Percentiles rank a stretch among this genome's conserved stretches.
Conservation (phyloP, 1,140 invertebrate genomes). For the Drosophila auraria region DNA sequence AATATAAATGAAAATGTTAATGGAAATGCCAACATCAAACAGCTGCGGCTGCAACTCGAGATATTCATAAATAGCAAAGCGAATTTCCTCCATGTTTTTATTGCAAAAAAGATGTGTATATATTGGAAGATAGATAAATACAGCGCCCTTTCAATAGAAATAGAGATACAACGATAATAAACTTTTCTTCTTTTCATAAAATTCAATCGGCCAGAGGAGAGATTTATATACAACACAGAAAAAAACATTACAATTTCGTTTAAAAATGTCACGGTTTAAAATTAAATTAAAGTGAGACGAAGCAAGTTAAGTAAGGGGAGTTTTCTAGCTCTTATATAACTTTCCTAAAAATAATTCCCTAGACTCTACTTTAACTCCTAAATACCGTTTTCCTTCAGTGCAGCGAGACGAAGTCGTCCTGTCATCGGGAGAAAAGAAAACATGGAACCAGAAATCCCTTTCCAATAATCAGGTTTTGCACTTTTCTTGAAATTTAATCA, state of each 20-base stretch:
- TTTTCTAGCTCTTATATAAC: not conserved
- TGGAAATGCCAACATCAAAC: slow-evolving; percentile 41
- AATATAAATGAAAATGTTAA: slow-evolving; percentile 28
- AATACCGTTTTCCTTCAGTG: not conserved
- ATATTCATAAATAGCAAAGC: slow-evolving; percentile 5
- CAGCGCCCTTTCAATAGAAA: not conserved
- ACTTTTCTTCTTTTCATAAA: slow-evolving; percentile 2
- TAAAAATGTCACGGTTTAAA: not conserved
- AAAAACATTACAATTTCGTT: no score
- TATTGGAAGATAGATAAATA: not conserved
- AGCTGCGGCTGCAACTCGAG: slow-evolving; percentile 6
- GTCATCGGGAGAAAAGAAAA: not conserved
- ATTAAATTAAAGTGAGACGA: no score
- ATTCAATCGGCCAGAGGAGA: slow-evolving; percentile 1
- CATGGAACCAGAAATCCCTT: slow-evolving; percentile 4
- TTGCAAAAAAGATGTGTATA: not conserved
- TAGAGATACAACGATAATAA: not conserved
- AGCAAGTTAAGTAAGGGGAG: no score
- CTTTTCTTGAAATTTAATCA: slow-evolving; percentile 30
- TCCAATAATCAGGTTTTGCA: slow-evolving; percentile 15
- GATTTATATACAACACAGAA: not conserved
- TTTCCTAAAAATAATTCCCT: not conserved
- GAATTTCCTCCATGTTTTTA: slow-evolving; percentile 5
- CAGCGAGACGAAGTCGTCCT: not conserved
- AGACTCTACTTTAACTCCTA: not conserved